Evolutionary conservation across 1,140 invertebrate genomes (phyloP).

Genomic region (Danaus melanippus): DNA sequence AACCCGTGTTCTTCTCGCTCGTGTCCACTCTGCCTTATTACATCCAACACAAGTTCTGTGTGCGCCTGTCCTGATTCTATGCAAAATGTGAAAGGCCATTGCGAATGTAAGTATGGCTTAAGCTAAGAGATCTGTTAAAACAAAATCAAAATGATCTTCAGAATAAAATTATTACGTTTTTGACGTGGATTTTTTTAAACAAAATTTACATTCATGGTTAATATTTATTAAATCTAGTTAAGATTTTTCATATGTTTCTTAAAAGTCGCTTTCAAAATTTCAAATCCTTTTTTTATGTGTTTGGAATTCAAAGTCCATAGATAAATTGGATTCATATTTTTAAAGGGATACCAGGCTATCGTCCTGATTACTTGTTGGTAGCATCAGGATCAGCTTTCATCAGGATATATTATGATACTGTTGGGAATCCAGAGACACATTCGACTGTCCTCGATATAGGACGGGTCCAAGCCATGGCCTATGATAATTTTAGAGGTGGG

Average conservation of each 20-base stretch:
- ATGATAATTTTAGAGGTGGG: conserved; percentile 55
- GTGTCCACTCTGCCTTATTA: conserved; percentile 87
- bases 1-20: conserved; percentile 80
- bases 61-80: conserved; percentile 88
- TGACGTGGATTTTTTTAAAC: too few relatives aligned
- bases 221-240: too few relatives aligned
- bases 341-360: conserved; percentile 26
- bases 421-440: conserved; percentile 47
- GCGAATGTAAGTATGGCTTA: conserved; percentile 32
- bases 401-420: conserved; percentile 31
- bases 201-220: too few relatives aligned
- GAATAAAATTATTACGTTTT: too few relatives aligned
- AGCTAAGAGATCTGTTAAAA: too few relatives aligned
- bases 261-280: too few relatives aligned
- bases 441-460: conserved; percentile 43
- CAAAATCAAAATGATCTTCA: too few relatives aligned
- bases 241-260: too few relatives aligned
- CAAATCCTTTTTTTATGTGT: too few relatives aligned
- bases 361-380: conserved; percentile 41
- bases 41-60: conserved; percentile 72
- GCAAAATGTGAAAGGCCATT: conserved; percentile 44
- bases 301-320: too few relatives aligned
- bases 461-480: conserved; percentile 53
- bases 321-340: too few relatives aligned
- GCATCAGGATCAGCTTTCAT: conserved; percentile 37